Percentiles rank a stretch among this genome's conserved stretches.
These are phyloP conservation scores for Gymnocheta viridis DNA, from an alignment of 2,888 invertebrate genomes.

Conservation along the genomic window DNA sequence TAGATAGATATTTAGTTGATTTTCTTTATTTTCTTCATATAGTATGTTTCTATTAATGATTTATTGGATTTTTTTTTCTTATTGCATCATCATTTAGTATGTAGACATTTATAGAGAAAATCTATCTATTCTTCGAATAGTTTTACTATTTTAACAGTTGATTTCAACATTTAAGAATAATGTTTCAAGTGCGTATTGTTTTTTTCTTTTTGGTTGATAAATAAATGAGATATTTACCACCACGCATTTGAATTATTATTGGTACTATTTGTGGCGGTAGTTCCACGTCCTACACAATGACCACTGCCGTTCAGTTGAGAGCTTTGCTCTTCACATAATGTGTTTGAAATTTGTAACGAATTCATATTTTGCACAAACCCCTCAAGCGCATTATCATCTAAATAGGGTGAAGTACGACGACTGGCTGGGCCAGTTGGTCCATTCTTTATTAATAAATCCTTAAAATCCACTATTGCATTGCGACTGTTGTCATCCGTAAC, in stretches of 20 bases:
- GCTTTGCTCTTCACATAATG: constrained; percentile 77
- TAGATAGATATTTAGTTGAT: neutral
- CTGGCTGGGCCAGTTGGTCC: constrained; percentile 73
- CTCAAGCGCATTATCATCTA: constrained; percentile 79
- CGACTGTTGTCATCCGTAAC: constrained; percentile 80
- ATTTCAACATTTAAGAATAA: constrained; percentile 43
- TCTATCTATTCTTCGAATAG: constrained; percentile 64
- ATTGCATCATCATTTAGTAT: constrained; percentile 50
- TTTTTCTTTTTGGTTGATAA: neutral
- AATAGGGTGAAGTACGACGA: constrained; percentile 80
- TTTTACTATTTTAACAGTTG: constrained; percentile 35
- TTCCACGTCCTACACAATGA: constrained; percentile 62
- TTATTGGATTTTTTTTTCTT: constrained; percentile 48
- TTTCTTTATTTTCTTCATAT: constrained; percentile 5
- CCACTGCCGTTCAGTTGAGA: constrained; percentile 75
- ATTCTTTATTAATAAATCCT: constrained; percentile 86
- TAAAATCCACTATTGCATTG: constrained; percentile 90
- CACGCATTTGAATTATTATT: constrained; percentile 71
- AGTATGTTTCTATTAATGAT: constrained; percentile 37
- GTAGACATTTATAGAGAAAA: constrained; percentile 36
- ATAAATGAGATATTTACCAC: constrained; percentile 70
- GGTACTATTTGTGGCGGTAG: constrained; percentile 53
- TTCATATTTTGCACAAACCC: constrained; percentile 80
- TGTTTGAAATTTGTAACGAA: constrained; percentile 76
- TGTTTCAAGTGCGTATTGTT: constrained; percentile 38